Conservation (phyloP, 2,888 invertebrate genomes). For the Scotopteryx bipunctaria region DNA sequence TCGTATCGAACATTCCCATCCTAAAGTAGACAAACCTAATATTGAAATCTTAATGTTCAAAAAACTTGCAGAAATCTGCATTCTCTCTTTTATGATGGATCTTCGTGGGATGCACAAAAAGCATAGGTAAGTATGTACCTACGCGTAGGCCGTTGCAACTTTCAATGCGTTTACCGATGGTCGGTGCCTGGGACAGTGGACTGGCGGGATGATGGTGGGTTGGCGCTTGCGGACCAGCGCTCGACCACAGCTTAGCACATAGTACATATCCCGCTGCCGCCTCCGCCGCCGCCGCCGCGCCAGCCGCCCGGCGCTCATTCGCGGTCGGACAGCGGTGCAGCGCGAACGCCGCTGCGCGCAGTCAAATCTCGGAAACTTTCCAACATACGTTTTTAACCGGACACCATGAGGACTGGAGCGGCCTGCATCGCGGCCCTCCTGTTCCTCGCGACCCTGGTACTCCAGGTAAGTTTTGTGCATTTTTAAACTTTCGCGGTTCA, state of each 20-base stretch:
- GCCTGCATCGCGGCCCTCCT: constrained; percentile 57
- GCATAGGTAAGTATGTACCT: constrained; percentile 28
- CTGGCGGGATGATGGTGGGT: no score
- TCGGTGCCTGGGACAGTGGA: no score
- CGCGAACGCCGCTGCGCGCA: constrained; percentile 66
- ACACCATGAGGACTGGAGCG: constrained; percentile 64
- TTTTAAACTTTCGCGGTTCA: constrained; percentile 4
- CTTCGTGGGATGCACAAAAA: constrained; percentile 1
- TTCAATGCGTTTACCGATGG: constrained; percentile 1
- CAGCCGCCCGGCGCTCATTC: constrained; percentile 50
- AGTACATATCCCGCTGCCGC: neutral
- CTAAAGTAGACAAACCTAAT: no score
- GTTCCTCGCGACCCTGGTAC: constrained; percentile 48
- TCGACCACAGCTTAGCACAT: neutral
- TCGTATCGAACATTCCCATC: no score
- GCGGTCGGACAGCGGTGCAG: constrained; percentile 68
- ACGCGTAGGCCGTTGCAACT: no score
- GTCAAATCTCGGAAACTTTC: constrained; percentile 54
- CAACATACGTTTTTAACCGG: constrained; percentile 50
- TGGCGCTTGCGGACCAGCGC: neutral
- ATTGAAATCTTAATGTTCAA: no score
- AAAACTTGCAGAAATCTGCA: no score
- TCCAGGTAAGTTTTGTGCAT: constrained; percentile 46
- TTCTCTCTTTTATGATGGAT: constrained; percentile 8
- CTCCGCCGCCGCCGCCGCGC: constrained; percentile 18